A percentile compares a stretch with the other conserved stretches of the same genome.
These are phyloP conservation scores for Nyctereutes procyonoides DNA, from an alignment of 2,113 vertebrate species.

Conservation along the genomic window DNA sequence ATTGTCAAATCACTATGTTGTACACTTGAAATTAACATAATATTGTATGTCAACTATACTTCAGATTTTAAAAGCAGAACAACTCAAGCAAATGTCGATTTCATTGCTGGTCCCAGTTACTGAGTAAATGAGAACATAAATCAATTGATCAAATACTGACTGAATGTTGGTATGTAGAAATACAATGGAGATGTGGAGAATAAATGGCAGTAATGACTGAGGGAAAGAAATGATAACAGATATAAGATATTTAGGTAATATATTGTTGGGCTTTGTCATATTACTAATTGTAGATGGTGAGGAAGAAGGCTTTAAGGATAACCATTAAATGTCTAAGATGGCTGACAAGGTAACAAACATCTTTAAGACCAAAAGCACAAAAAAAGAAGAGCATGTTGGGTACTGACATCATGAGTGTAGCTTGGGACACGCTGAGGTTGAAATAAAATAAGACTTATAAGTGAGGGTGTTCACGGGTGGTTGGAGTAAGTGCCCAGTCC, in stretches of 20 bases:
- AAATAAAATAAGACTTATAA: neutral
- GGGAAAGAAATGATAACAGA: neutral
- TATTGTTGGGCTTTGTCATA: neutral
- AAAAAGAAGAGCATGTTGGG: neutral
- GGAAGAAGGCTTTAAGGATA: neutral
- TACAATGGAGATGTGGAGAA: neutral
- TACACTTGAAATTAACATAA: neutral
- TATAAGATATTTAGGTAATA: constrained; percentile 17
- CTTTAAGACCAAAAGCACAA: neutral
- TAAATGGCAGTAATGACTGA: neutral
- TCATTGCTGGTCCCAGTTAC: neutral
- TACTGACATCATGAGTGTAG: neutral
- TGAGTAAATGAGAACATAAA: constrained; percentile 45
- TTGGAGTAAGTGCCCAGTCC: neutral
- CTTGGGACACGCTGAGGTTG: neutral
- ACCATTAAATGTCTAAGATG: neutral
- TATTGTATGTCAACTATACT: neutral
- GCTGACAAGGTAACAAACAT: neutral
- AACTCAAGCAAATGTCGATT: neutral
- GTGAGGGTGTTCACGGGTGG: neutral
- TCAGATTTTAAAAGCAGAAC: neutral
- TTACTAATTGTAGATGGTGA: neutral
- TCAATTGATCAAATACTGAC: neutral
- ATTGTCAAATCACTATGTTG: neutral
- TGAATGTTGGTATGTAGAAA: neutral